phyloP scores from a whole-genome alignment of 2,797 vertebrate genomes.

The Gymnothorax reevesii region DNA sequence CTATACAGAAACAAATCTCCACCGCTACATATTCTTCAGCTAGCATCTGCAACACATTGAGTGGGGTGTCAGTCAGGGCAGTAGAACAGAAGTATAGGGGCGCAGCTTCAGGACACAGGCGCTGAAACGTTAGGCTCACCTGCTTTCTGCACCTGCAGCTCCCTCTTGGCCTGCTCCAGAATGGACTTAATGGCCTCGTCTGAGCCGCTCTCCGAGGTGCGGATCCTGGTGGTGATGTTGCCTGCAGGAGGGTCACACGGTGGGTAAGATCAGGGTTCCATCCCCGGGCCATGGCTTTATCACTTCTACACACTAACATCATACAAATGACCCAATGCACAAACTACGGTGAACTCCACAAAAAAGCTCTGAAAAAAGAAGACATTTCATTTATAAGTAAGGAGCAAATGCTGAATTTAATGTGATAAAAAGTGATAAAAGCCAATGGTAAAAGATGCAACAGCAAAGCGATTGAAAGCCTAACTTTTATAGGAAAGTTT shows the following conservation, averaged over 20 bases:
- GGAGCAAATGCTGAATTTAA: too few relatives aligned
- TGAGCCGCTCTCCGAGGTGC: slow-evolving; percentile 87
- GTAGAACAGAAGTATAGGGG: too few relatives aligned
- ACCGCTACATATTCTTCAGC: too few relatives aligned
- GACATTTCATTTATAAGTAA: too few relatives aligned
- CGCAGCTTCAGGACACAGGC: neutral
- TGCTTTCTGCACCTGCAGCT: slow-evolving; percentile 95
- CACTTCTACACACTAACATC: neutral
- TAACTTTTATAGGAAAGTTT: too few relatives aligned
- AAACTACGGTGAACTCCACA: too few relatives aligned
- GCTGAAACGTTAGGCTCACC: slow-evolving; percentile 64
- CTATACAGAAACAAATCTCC: neutral
- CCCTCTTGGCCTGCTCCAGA: slow-evolving; percentile 93
- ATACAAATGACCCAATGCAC: too few relatives aligned
- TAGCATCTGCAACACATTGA: neutral
- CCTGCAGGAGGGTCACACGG: slow-evolving; percentile 63
- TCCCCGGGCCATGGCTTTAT: neutral
- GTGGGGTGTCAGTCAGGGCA: too few relatives aligned
- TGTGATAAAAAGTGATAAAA: too few relatives aligned
- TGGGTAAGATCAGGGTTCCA: neutral
- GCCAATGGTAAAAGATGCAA: too few relatives aligned
- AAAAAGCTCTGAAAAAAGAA: too few relatives aligned
- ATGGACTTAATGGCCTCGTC: slow-evolving; percentile 97
- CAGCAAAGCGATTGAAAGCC: too few relatives aligned
- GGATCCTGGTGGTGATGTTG: slow-evolving; percentile 91